Base-by-base conservation (phyloP, 2,113 vertebrate species). In the Mesoclemmys tuberculata region DNA sequence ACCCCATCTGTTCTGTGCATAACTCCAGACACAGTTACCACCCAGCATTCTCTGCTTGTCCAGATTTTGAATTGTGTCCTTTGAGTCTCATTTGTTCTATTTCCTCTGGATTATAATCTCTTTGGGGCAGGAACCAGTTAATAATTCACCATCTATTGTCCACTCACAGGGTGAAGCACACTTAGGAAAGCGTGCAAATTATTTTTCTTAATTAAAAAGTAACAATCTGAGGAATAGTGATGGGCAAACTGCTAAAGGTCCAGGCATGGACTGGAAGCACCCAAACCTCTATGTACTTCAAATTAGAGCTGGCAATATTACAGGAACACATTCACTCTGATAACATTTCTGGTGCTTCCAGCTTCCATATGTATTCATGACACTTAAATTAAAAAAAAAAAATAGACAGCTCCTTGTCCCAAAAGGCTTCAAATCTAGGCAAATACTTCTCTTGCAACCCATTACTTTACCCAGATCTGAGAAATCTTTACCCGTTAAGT, bases 281-380 rank as follows among this genome's bases (percentile, higher is more conserved):
- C 58, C 85, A 77, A 14, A 48, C 56, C 51, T 85, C 90, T 68
- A 88, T 91, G 93, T 6, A 87, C 18, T 77, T 13, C 12, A 71
- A 55, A 88, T 92, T 22, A 51, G 13, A 46, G 41, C 46, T 41
- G n/a, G 51, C 26, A 81, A 27, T 38, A 51, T 83, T 31, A 27
- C 5, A 93, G 82, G 64, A 71, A 71, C 35, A 38, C n/a, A 38
- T 71, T 38, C 64, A 71, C 19, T 71, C 19, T 71, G n/a, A 38
- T 38, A n/a, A 71, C 8, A 38, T 71, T 71, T 38, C 64, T 71
- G 18, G 64, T 71, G 64, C n/a, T 38, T 38, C n/a, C 64, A 38
- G 8, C 64, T 71, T 38, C 64, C n/a, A 10, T 71, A 38, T n/a
- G n/a, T 38, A 71, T 38, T 8, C 16, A 71, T 38, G n/a, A 71